phyloP scores from a whole-genome alignment of 1,140 invertebrate species.

The Tetragonula clypearis region DNA sequence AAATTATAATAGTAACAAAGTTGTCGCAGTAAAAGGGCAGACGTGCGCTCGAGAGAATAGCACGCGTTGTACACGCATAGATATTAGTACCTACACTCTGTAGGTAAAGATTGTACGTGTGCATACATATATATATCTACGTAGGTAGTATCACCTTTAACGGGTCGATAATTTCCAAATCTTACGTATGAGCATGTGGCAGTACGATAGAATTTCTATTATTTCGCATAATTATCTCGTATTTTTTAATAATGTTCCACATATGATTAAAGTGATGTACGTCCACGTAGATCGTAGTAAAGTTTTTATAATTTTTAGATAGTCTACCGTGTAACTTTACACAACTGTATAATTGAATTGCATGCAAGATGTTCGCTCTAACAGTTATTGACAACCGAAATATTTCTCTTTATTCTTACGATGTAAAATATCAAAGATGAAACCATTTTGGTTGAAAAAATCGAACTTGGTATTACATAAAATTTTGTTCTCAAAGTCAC shows the following conservation, averaged over 20 bases:
- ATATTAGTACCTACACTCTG: conserved; percentile 22
- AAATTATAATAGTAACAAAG: conserved; percentile 7
- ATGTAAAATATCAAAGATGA: not conserved
- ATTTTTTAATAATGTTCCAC: not conserved
- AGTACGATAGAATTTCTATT: not conserved
- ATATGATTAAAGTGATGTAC: not conserved
- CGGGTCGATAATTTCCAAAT: conserved; percentile 40
- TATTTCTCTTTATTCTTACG: not conserved
- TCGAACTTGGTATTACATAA: not conserved
- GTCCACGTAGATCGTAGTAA: not conserved
- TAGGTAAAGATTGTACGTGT: conserved; percentile 4
- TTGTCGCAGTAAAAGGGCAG: conserved; percentile 38
- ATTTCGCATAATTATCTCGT: not conserved
- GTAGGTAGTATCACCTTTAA: conserved; percentile 34
- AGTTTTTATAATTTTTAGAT: not conserved
- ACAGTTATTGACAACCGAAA: not conserved
- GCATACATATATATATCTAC: conserved; percentile 29
- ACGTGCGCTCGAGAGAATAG: conserved; percentile 44
- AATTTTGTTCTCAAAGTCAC: not conserved
- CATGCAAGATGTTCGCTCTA: not conserved
- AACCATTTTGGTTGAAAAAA: not conserved
- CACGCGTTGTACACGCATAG: conserved; percentile 31
- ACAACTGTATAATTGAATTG: not conserved
- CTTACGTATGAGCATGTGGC: not conserved
- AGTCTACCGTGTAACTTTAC: not conserved